These are phyloP conservation scores for Gadus macrocephalus DNA, from an alignment of 2,113 vertebrate genomes.

Conservation along the genomic window DNA sequence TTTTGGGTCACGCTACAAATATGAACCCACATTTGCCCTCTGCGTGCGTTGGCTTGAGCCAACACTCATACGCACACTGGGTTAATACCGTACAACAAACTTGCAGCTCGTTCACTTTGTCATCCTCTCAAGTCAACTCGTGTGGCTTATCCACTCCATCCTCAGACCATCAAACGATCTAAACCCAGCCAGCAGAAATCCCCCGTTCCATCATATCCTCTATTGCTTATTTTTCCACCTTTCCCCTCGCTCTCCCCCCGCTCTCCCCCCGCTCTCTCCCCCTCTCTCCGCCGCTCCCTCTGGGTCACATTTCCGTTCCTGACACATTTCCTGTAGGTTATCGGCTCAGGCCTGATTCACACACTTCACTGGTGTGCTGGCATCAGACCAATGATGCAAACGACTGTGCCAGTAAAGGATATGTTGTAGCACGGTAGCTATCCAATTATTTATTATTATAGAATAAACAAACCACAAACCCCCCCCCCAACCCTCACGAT, in stretches of 20 bases:
- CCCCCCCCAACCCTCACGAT: neutral
- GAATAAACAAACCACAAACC: neutral
- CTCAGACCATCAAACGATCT: neutral
- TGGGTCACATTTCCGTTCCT: conserved; percentile 29
- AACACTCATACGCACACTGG: too few relatives aligned
- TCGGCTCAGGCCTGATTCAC: conserved; percentile 45
- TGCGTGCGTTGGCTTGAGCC: too few relatives aligned
- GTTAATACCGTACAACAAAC: neutral
- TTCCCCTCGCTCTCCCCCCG: conserved; percentile 4
- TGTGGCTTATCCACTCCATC: neutral
- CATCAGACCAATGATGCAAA: neutral
- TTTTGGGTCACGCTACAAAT: too few relatives aligned
- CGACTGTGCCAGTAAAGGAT: neutral
- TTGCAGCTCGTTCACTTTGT: neutral
- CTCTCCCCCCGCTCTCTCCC: neutral
- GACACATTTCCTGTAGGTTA: conserved; percentile 63
- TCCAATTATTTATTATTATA: neutral
- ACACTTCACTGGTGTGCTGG: neutral
- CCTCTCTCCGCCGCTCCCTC: conserved; percentile 19
- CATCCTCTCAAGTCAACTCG: neutral
- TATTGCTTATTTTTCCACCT: neutral
- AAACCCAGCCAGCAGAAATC: neutral
- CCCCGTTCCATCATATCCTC: conserved; percentile 9
- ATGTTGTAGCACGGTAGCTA: too few relatives aligned
- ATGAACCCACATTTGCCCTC: too few relatives aligned